Evolutionary conservation across 1,140 invertebrate species (phyloP).

Genomic region (Drosophila ohnishii): DNA sequence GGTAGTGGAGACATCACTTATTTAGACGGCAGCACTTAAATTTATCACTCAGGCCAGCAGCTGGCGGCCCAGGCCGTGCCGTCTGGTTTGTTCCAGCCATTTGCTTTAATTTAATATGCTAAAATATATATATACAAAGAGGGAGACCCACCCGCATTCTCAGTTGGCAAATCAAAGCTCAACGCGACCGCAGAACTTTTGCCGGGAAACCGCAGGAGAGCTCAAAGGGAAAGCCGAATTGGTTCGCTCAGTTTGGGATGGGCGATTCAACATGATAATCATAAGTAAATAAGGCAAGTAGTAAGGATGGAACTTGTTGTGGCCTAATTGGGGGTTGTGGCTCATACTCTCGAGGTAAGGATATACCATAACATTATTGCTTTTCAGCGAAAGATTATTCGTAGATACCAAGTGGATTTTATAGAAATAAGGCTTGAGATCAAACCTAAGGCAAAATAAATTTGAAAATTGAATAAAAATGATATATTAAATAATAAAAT

Average conservation of each 20-base stretch:
- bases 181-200: conserved; percentile 66
- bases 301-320: conserved; percentile 27
- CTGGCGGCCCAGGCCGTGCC: conserved; percentile 12
- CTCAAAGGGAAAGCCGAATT: conserved; percentile 21
- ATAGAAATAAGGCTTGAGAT: neutral
- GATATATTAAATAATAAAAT: neutral
- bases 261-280: conserved; percentile 52
- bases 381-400: neutral
- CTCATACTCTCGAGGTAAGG: no score
- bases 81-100: conserved; percentile 46
- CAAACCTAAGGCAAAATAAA: neutral
- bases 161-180: conserved; percentile 67
- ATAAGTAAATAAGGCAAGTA: conserved; percentile 54
- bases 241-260: conserved; percentile 1
- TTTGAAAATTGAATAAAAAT: neutral
- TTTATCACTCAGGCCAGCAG: conserved; percentile 69
- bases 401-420: neutral
- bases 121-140: conserved; percentile 48
- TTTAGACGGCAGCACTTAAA: conserved; percentile 72
- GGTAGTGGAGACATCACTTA: conserved; percentile 62
- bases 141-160: conserved; percentile 47
- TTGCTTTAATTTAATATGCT: conserved; percentile 80
- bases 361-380: neutral
- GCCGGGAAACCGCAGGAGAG: conserved; percentile 51
- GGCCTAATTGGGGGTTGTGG: conserved; percentile 30